Conservation (phyloP, 37 sponge, comb jelly and placozoan species). For the Chondrilla cf. caribensis region DNA sequence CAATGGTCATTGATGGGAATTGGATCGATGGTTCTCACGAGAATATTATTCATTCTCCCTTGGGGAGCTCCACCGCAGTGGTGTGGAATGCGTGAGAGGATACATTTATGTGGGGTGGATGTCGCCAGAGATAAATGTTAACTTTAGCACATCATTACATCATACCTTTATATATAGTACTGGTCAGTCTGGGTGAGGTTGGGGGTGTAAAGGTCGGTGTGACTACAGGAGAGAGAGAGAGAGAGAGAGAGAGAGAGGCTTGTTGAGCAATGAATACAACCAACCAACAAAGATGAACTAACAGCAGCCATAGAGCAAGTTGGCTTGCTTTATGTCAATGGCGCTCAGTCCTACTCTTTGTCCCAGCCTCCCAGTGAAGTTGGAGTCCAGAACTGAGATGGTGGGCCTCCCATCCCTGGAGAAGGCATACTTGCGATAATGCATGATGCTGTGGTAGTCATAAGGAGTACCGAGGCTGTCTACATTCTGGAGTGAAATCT, state of each 20-base stretch:
- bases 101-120: no score
- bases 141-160: no score
- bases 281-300: background rate
- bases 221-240: background rate
- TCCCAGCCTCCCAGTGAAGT: conserved; percentile 30
- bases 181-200: no score
- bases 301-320: conserved; percentile 24
- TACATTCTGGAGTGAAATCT: background rate
- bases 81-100: no score
- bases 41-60: no score
- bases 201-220: background rate
- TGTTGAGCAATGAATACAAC: no score
- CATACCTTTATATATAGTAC: background rate
- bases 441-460: conserved; percentile 55
- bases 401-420: conserved; percentile 25
- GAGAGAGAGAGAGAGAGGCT: no score
- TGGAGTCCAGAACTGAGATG: background rate
- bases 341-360: conserved; percentile 37
- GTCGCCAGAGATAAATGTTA: no score
- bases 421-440: conserved; percentile 25
- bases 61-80: no score
- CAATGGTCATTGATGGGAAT: no score
- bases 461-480: conserved; percentile 16
- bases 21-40: no score
- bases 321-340: conserved; percentile 20